Percentiles rank a stretch among this genome's conserved stretches.
Conservation (phyloP, 1,140 invertebrate species). For the Cyclina sinensis region DNA sequence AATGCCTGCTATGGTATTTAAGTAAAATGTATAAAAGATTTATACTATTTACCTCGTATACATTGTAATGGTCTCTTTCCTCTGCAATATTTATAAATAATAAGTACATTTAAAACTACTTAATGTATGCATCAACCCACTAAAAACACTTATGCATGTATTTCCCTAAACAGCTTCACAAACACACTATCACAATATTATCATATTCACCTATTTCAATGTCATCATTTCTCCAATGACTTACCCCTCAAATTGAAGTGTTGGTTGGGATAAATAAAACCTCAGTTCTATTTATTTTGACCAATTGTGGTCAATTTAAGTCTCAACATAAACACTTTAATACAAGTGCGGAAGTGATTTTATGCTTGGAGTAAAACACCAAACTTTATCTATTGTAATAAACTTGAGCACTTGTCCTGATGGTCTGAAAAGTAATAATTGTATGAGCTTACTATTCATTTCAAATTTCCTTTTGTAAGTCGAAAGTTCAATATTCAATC, state of each 20-base stretch:
- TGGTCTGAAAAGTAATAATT: no score
- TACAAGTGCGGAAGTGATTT: no score
- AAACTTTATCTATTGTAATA: no score
- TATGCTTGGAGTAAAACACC: no score
- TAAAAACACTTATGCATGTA: not conserved
- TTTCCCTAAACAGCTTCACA: not conserved
- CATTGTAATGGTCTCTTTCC: not conserved
- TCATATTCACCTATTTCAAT: not conserved
- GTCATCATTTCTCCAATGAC: not conserved
- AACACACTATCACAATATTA: not conserved
- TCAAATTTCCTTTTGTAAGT: no score
- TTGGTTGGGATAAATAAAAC: not conserved
- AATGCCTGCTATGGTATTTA: no score
- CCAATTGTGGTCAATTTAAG: slow-evolving; percentile 1
- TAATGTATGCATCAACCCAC: not conserved
- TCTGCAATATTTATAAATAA: not conserved
- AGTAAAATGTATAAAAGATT: no score
- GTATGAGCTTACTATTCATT: no score
- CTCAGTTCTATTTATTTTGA: not conserved
- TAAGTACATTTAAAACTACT: not conserved
- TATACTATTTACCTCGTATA: not conserved
- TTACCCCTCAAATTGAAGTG: not conserved
- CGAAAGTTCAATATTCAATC: no score
- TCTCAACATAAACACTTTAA: not conserved
- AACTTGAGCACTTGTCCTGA: no score